Evolutionary conservation across 2,113 vertebrate genomes (phyloP), one percentile per base, ranked within the genome.

Genomic region (Siphamia tubifer): DNA sequence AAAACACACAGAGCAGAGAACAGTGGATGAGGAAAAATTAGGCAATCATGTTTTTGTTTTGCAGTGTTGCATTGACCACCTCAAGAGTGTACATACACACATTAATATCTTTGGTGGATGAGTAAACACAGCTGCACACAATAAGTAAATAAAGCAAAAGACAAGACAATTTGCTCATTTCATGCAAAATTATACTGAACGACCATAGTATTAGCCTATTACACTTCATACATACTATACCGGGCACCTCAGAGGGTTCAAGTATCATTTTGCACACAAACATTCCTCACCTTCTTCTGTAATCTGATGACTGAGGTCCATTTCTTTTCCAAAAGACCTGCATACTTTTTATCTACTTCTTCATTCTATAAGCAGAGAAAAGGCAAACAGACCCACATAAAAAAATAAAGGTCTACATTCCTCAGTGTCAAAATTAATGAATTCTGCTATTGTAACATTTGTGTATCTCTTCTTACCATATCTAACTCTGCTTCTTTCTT

Each of bases 241-340:
- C n/a, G 27, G 36, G 58, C 12, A 23, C 36, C 16, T 28, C 4
- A 16, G n/a, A 1, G n/a, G 21, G 4, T 38, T 28, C 12, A 53
- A 40, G 6, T 3, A 28, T 23, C 7, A 48, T 4, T 9, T 0
- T 23, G n/a, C 6, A 55, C 4, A 60, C 0, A 39, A 23, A 56
- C 5, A 24, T 9, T 24, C 19, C 70, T 90, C 79, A 97, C 98
- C 95, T 99, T 99, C 90, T 99, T 99, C 85, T 99, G 98, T 96
- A 99, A 95, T 96, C 97, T 96, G 92, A 99, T 98, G 90, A 99
- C 97, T 11, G 97, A 99, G 72, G 98, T 99, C 98, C 98, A 99
- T 91, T 99, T 99, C 76, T 99, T 99, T 93, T 99, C 97, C 95
- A 99, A 92, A 90, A 99, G 96, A 12, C 98, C 98, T 34, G 97